Evolutionary conservation across 2,888 invertebrate species (phyloP).

Genomic region (Argynnis bischoffii): DNA sequence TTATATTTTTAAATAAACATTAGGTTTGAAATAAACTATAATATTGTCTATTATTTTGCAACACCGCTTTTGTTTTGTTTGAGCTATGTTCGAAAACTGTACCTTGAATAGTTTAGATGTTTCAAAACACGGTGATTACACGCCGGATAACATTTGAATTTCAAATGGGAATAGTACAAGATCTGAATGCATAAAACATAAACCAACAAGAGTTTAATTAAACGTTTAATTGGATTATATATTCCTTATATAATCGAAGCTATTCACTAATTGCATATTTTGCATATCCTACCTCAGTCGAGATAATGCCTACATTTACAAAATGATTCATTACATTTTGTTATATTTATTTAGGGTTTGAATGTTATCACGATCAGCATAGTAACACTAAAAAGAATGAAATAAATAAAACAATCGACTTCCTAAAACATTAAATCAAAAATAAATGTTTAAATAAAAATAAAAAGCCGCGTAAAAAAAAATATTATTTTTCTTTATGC

Average conservation of each 20-base stretch:
- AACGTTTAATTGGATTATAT: constrained; percentile 5
- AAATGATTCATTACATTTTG: not conserved
- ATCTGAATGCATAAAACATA: not conserved
- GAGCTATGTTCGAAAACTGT: too few species aligned
- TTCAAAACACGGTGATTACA: not conserved
- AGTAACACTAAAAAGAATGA: too few species aligned
- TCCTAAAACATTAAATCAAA: too few species aligned
- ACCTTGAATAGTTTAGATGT: not conserved
- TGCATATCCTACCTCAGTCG: constrained; percentile 6
- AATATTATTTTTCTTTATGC: too few species aligned
- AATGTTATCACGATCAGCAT: too few species aligned
- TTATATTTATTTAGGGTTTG: not conserved
- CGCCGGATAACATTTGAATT: constrained; percentile 8
- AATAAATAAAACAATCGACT: too few species aligned
- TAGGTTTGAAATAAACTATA: too few species aligned
- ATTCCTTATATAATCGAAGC: not conserved
- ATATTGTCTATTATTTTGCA: too few species aligned
- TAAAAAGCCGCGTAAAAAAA: too few species aligned
- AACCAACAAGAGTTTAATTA: not conserved
- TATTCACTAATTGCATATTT: constrained; percentile 21
- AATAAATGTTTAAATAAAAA: too few species aligned
- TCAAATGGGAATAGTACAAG: not conserved
- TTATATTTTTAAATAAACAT: too few species aligned
- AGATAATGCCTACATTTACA: not conserved
- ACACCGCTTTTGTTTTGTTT: too few species aligned